Percentiles rank a stretch among this genome's conserved stretches.
Evolutionary conservation across 2,888 invertebrate genomes (phyloP).

Genomic region (Tenthredo mesomela): DNA sequence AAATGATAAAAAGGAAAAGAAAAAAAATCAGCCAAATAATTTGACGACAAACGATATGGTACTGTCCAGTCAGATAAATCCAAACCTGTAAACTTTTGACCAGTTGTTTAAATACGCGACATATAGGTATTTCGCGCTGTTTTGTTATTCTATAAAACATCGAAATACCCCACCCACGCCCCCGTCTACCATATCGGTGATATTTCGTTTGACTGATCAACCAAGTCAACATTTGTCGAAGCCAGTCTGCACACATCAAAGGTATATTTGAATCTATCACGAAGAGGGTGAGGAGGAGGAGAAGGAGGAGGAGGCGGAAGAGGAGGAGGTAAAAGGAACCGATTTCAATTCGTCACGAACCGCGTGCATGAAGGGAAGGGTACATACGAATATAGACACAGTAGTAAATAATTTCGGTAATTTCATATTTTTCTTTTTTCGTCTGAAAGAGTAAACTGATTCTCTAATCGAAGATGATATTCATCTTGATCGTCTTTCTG

Average conservation of each 20-base stretch:
- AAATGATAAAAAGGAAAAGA: too few relatives aligned
- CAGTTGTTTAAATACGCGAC: not conserved
- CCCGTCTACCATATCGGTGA: not conserved
- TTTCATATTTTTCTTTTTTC: not conserved
- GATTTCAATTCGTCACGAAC: constrained; percentile 21
- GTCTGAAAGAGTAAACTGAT: not conserved
- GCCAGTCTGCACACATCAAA: constrained; percentile 36
- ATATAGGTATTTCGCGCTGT: not conserved
- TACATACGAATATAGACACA: not conserved
- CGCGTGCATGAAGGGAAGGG: too few relatives aligned
- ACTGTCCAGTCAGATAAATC: too few relatives aligned
- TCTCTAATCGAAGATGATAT: not conserved
- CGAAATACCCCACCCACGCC: not conserved
- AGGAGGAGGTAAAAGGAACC: constrained; percentile 1
- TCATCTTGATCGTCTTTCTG: not conserved
- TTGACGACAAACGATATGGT: too few relatives aligned
- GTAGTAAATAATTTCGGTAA: not conserved
- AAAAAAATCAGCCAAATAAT: too few relatives aligned
- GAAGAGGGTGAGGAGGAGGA: too few relatives aligned
- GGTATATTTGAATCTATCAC: not conserved
- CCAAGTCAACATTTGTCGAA: constrained; percentile 38
- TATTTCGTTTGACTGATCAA: constrained; percentile 45
- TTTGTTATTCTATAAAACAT: not conserved
- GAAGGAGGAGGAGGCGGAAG: not conserved
- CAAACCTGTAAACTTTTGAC: not conserved